Percentiles rank a stretch among this genome's conserved stretches.
phyloP scores from a whole-genome alignment of 2,113 vertebrate species.

The Mustelus asterias region DNA sequence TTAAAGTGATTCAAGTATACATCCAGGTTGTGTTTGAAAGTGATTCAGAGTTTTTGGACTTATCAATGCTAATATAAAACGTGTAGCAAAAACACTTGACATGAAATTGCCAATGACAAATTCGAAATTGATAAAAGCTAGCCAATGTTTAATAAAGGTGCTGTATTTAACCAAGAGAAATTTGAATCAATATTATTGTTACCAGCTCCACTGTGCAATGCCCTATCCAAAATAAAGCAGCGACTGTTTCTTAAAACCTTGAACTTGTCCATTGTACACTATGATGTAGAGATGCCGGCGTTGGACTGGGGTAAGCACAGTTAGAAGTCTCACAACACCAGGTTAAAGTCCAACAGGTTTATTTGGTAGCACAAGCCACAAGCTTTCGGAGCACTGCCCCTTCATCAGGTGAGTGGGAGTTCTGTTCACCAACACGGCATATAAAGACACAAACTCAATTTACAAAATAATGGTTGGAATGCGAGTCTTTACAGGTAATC shows the following conservation, averaged over 20 bases:
- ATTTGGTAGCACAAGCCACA: too few relatives aligned
- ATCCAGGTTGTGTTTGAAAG: background rate
- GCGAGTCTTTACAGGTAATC: too few relatives aligned
- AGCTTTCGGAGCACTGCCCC: too few relatives aligned
- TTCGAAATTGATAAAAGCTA: background rate
- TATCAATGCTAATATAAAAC: background rate
- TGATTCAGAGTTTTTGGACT: background rate
- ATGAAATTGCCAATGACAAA: background rate
- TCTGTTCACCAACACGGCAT: too few relatives aligned
- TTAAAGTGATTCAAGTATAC: background rate
- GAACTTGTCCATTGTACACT: background rate
- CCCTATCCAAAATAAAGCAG: background rate
- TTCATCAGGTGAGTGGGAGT: too few relatives aligned
- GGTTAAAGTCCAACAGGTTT: too few relatives aligned
- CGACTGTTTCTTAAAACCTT: background rate
- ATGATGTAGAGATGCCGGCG: too few relatives aligned
- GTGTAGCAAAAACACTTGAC: background rate
- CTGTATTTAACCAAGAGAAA: background rate
- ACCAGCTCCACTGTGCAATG: background rate
- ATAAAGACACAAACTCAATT: too few relatives aligned
- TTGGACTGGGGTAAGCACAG: too few relatives aligned
- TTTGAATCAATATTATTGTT: background rate
- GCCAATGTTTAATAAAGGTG: background rate
- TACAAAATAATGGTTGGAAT: too few relatives aligned
- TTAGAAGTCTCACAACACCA: too few relatives aligned